phyloP scores from a whole-genome alignment of 1,140 invertebrate genomes.

The Musca vetustissima region DNA sequence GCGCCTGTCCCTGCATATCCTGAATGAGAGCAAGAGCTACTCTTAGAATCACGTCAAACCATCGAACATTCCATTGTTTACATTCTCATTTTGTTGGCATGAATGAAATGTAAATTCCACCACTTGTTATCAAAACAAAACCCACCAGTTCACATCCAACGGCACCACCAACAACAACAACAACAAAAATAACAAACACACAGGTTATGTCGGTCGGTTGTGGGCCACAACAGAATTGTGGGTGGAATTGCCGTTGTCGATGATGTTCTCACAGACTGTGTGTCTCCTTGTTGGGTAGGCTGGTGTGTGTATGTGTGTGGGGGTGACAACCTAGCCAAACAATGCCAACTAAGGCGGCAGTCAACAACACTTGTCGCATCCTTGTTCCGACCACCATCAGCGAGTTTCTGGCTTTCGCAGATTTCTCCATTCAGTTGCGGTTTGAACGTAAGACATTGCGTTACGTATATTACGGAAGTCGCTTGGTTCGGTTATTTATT shows the following conservation, averaged over 20 bases:
- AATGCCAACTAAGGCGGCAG: not conserved
- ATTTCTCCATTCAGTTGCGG: conserved; percentile 46
- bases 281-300: conserved; percentile 25
- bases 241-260: not conserved
- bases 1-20: not conserved
- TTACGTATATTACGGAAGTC: conserved; percentile 13
- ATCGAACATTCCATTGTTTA: conserved; percentile 12
- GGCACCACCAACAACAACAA: no score
- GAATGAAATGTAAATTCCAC: conserved; percentile 22
- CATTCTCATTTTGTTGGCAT: conserved; percentile 2
- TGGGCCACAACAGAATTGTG: conserved; percentile 4
- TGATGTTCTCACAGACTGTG: conserved; percentile 5
- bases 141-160: not conserved
- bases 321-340: conserved; percentile 7
- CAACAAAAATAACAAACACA: conserved; percentile 3
- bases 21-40: not conserved
- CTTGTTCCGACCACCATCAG: conserved; percentile 3
- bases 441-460: conserved; percentile 37
- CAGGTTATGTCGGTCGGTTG: no score
- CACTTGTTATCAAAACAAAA: conserved; percentile 11
- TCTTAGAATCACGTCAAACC: not conserved
- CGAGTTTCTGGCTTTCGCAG: not conserved
- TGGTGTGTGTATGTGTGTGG: conserved; percentile 36
- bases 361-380: conserved; percentile 20
- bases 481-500: conserved; percentile 8